Evolutionary conservation across 2,888 invertebrate genomes (phyloP), one percentile per base, ranked within the genome.

Genomic region (Perithous albicinctus): DNA sequence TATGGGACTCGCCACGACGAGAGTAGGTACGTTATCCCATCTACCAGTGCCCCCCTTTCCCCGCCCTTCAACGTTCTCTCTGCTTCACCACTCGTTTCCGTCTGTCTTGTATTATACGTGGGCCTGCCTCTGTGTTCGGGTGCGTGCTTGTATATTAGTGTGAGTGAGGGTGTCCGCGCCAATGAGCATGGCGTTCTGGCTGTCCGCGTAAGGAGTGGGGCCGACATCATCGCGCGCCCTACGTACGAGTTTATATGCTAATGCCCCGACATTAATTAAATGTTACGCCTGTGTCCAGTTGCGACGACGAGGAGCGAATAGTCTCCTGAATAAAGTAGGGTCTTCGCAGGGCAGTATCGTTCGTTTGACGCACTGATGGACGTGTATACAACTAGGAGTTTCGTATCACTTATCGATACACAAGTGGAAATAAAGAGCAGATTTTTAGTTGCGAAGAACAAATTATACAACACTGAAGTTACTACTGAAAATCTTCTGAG

Each of bases 191-290:
- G 81, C 72, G 61, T 72, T 67, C 74, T 81, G 79, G 67, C 82
- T 69, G 78, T 76, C 82, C 82, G 69, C 7, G 20, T 8, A 69
- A 74, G 72, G 69, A 74, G 83, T 84, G 74, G 73, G 72, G 78
- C 80, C 84, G 84, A 85, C 87, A 87, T 88, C 85, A 85, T 82
- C 83, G 72, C 75, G 84, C 85, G 70, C 74, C 32, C 78, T 82
- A 78, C 86, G 86, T 85, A 84, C 85, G 88, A 88, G 87, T 89
- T 89, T 89, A 85, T 87, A 89, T 89, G 89, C 88, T 89, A 89
- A 89, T 89, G 87, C 86, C 35, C 84, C 80, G 83, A 87, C 88
- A 89, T 89, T 89, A 89, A 89, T 89, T 89, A 89, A 89, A 89
- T 85, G 87, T 85, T 83, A 78, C 85, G 85, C 87, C 86, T 84